These are phyloP conservation scores for Sardinella longiceps DNA, from an alignment of 2,797 vertebrate genomes.

Conservation along the genomic window DNA sequence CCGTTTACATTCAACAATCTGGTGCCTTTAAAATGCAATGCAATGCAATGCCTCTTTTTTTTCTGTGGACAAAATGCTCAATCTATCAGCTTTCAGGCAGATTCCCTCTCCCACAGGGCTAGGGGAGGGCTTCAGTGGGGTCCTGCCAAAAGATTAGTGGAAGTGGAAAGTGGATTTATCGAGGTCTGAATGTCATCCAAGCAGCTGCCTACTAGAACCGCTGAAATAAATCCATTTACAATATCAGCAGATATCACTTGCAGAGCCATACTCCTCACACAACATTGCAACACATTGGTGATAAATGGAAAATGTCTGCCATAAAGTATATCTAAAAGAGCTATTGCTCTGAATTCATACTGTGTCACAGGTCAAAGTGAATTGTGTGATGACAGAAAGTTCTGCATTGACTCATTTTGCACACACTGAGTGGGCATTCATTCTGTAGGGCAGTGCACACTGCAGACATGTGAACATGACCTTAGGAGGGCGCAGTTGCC, in stretches of 20 bases:
- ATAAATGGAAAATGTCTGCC: not conserved
- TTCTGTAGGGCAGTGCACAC: not conserved
- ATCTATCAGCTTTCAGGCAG: not conserved
- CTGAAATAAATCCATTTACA: not conserved
- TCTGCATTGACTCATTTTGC: not conserved
- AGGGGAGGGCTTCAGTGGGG: not conserved
- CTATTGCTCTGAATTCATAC: not conserved
- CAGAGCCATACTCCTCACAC: not conserved
- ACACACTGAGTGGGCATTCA: not conserved
- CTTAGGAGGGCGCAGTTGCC: not conserved
- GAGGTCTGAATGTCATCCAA: not conserved
- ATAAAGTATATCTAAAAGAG: not conserved
- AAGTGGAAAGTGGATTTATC: not conserved
- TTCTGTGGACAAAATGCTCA: not conserved
- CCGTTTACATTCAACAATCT: slow-evolving; percentile 1
- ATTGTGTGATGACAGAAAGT: not conserved
- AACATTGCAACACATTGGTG: not conserved
- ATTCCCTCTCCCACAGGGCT: not conserved
- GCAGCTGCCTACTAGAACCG: not conserved
- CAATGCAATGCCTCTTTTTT: not conserved
- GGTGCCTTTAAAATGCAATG: not conserved
- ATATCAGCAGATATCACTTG: not conserved
- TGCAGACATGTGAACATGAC: not conserved
- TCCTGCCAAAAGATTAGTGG: not conserved
- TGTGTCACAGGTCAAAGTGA: not conserved